Evolutionary conservation across 2,113 vertebrate species (phyloP), one percentile per base, ranked within the genome.

Genomic region (Phrynocephalus versicolor): DNA sequence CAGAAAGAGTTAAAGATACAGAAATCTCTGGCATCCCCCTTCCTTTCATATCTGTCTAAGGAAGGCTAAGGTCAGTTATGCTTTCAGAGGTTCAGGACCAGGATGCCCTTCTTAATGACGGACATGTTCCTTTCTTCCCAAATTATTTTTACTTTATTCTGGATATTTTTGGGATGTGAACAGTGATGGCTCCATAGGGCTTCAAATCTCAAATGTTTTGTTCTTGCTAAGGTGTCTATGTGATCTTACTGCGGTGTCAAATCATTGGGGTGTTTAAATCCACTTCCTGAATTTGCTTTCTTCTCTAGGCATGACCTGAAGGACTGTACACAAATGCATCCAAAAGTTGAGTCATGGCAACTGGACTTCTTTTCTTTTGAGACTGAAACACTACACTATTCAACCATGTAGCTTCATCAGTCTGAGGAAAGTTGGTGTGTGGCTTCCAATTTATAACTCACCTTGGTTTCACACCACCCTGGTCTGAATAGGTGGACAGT

Each of bases 161-260:
- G 41, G 78, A 41, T 73, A 81, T 82, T 82, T 82, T 82, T 58
- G 81, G 55, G 72, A 55, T 73, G 81, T 33, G 51, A 82, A 82
- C 39, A 73, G 21, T 58, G 33, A 82, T 72, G 69, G 23, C 81
- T 72, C 69, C 69, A 69, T 39, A 21, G 70, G 70, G 81, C 33
- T 73, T 60, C 35, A 82, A 60, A 58, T 58, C 35, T 39, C 81
- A 73, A 82, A 73, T 6, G 21, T 25, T 82, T 60, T 25, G 25
- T 82, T 73, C 55, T 33, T 82, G 23, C 33, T 41, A 39, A 60
- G 81, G 81, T 71, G 67, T 39, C 58, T 25, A 16, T 73, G 81
- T 71, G 69, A 73, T 82, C 67, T 72, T 55, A 72, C 33, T 58
- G 33, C 33, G 8, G 30, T 57, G 72, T 71, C 81, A 82, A 72